Conservation (phyloP, 2,797 vertebrate species). For the Odontamblyopus lacepedii region DNA sequence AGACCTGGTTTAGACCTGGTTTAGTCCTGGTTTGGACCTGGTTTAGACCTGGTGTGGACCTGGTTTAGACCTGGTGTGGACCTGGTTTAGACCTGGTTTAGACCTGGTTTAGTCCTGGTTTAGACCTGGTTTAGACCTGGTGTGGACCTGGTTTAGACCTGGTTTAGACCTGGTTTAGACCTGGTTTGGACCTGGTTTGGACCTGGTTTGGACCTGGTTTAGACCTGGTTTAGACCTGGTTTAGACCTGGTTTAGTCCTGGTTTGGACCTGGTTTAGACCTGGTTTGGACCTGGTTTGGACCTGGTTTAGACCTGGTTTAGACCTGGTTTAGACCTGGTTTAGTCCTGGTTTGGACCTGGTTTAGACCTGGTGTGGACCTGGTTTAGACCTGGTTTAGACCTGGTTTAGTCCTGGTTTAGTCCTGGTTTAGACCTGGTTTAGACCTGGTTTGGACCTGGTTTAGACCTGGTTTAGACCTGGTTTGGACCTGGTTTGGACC, state of each 20-base stretch:
- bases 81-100: neutral
- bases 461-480: neutral
- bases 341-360: too few relatives aligned
- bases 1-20: neutral
- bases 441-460: neutral
- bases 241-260: neutral
- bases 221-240: neutral
- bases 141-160: neutral
- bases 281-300: neutral
- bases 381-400: neutral
- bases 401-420: neutral
- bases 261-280: neutral
- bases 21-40: neutral
- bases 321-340: too few relatives aligned
- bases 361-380: too few relatives aligned
- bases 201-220: neutral
- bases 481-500: neutral
- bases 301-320: neutral
- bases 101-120: conserved; percentile 2
- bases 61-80: too few relatives aligned
- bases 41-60: too few relatives aligned
- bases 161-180: neutral
- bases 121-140: neutral
- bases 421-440: too few relatives aligned
- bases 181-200: neutral